Conservation (phyloP, 2,888 invertebrate species). For the Volucella bombylans region DNA sequence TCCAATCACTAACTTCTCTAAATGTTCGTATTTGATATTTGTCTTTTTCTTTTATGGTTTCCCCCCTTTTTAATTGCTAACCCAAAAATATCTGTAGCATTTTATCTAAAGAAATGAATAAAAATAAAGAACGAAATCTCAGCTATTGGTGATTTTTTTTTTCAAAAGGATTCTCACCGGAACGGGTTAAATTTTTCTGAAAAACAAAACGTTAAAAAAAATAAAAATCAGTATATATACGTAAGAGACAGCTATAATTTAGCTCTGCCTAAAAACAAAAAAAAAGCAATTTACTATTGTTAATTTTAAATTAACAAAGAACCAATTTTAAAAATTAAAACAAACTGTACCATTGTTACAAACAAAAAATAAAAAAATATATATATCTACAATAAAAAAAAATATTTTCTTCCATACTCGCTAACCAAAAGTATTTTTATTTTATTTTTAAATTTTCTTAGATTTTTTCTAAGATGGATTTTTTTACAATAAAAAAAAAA, state of each 20-base stretch:
- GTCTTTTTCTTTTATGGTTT: conserved; percentile 33
- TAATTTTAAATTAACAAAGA: conserved; percentile 61
- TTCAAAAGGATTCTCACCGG: conserved; percentile 63
- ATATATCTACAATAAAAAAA: conserved; percentile 48
- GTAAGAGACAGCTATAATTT: conserved; percentile 54
- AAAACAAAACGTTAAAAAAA: conserved; percentile 25
- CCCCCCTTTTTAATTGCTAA: conserved; percentile 43
- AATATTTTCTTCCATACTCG: conserved; percentile 58
- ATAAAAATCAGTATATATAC: conserved; percentile 48
- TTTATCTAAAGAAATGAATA: conserved; percentile 48
- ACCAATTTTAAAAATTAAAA: conserved; percentile 22
- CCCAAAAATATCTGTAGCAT: conserved; percentile 74
- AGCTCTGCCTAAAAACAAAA: conserved; percentile 48
- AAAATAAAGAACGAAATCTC: conserved; percentile 19
- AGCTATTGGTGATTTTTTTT: conserved; percentile 45
- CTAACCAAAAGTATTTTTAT: conserved; percentile 71
- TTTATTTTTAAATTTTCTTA: conserved; percentile 71
- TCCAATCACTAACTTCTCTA: conserved; percentile 55
- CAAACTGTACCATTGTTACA: conserved; percentile 51
- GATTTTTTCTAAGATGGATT: conserved; percentile 74
- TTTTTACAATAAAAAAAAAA: conserved; percentile 39
- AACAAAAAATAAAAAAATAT: conserved; percentile 35
- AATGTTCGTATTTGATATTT: conserved; percentile 60
- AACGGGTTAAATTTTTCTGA: conserved; percentile 65
- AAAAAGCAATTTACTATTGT: conserved; percentile 33